A percentile compares a stretch with the other conserved stretches of the same genome.
Evolutionary conservation across 2,888 invertebrate species (phyloP).

Genomic region (Troilus luridus): DNA sequence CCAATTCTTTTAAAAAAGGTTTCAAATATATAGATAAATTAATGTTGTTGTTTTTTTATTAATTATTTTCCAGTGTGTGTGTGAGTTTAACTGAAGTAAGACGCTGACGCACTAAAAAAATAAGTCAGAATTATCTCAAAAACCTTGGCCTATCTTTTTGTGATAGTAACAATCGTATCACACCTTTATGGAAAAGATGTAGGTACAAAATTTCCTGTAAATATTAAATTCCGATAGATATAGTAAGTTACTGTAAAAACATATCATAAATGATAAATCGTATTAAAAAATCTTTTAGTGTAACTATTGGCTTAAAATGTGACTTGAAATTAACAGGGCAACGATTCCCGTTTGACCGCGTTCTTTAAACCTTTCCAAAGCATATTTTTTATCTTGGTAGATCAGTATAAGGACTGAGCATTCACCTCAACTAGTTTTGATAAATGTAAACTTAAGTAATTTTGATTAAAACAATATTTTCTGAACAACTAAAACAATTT

Average conservation of each 20-base stretch:
- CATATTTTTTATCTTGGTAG: neutral
- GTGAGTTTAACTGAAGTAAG: no score
- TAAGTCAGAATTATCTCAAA: no score
- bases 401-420: neutral
- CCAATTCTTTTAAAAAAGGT: no score
- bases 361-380: neutral
- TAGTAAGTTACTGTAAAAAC: neutral
- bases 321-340: no score
- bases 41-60: no score
- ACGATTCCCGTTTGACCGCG: no score
- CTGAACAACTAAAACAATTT: neutral
- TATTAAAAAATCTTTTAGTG: neutral
- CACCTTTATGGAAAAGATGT: neutral
- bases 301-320: no score
- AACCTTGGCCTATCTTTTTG: no score
- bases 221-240: neutral
- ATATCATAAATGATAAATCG: neutral
- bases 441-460: neutral
- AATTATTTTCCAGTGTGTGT: no score
- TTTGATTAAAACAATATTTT: neutral
- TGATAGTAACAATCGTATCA: no score
- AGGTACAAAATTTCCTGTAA: neutral
- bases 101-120: no score
- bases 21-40: no score
- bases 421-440: neutral